Evolutionary conservation across 2,797 vertebrate species (phyloP).

Genomic region (Cossypha caffra): DNA sequence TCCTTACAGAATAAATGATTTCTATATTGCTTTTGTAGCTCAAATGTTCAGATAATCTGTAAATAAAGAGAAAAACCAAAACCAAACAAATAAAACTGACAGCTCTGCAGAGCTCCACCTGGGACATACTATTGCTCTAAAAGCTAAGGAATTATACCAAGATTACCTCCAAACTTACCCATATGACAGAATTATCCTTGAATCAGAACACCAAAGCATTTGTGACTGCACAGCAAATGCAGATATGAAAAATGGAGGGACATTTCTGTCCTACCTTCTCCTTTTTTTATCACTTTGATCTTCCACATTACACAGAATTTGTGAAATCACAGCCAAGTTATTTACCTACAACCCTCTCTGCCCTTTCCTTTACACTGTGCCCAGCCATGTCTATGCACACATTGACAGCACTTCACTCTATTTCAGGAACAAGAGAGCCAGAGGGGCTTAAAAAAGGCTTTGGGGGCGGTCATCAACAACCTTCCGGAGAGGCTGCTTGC

Average conservation of each 20-base stretch:
- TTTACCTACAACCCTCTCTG: neutral
- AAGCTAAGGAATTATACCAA: neutral
- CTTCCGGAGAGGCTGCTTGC: neutral
- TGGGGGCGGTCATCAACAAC: neutral
- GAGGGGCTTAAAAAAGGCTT: neutral
- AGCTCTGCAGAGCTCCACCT: neutral
- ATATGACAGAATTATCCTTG: neutral
- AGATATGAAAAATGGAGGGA: neutral
- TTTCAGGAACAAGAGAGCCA: neutral
- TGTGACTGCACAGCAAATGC: neutral
- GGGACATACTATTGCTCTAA: neutral
- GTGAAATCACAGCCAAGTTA: neutral
- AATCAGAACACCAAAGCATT: neutral
- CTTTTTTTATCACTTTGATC: neutral
- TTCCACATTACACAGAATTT: neutral
- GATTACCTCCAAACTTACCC: neutral
- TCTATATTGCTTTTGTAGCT: neutral
- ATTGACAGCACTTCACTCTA: neutral
- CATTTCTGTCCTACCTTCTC: neutral
- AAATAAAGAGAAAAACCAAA: neutral
- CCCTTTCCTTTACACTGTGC: neutral
- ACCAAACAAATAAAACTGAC: neutral
- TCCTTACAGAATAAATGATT: neutral
- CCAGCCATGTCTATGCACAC: neutral
- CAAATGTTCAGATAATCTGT: neutral